Evolutionary conservation across 1,140 invertebrate genomes (phyloP), one percentile per base, ranked within the genome.

Genomic region (Dreissena rostriformis): DNA sequence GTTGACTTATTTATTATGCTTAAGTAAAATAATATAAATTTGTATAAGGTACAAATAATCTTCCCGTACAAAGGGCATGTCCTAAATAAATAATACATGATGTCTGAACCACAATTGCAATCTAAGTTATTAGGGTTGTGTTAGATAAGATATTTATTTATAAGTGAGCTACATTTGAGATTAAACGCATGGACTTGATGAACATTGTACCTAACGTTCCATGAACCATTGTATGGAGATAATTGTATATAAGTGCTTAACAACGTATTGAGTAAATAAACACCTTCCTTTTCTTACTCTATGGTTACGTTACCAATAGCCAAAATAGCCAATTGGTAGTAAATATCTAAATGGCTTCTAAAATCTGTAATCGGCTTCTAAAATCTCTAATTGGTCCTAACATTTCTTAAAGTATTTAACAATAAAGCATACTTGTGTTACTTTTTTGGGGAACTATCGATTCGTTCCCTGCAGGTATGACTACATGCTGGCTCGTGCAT

Each of bases 401-500:
- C 53, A 57, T 57, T 57, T 14, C 12, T 57, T 14, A 19, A 14
- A 57, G 53, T 12, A 19, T 12, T 57, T 14, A 57, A 57, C 12
- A 57, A 14, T 14, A 19, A 57, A 57, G 19, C 12, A 57, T 57
- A 57, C 12, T 57, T 57, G 12, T 57, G 8, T 57, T 57, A 19
- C 19, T 57, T 14, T 14, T 14, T 14, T 57, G 12, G 12, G 12
- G 19, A 57, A 57, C 12, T 57, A 12, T 14, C 53, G 19, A 12
- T 57, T 19, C 12, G 12, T 57, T 57, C 12, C 53, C 88, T 86
- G 63, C 75, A 94, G 94, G 74, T 94, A 94, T 88, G 92, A 94
- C 28, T 94, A 94, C 82, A 86, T 89, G 24, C 87, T 94, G 81
- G 92, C 90, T 86, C 93, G 95, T 63, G 93, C 97, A 96, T 94